Conservation (phyloP, 2,888 invertebrate genomes). For the Perithous albicinctus region DNA sequence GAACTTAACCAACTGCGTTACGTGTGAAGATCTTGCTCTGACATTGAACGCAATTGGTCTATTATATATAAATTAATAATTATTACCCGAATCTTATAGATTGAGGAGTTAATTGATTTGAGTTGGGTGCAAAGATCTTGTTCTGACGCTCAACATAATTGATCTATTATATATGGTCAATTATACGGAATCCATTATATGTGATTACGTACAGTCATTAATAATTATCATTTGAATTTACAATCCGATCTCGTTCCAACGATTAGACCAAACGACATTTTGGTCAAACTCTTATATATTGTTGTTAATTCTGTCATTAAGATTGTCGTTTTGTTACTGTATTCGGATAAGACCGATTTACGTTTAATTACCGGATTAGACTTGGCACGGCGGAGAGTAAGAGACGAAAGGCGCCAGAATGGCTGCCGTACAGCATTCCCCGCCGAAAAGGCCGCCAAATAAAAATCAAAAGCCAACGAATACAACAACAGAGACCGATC, state of each 20-base stretch:
- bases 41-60: too few relatives aligned
- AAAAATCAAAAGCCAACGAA: background rate
- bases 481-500: background rate
- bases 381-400: background rate
- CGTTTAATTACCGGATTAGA: background rate
- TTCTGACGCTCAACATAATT: background rate
- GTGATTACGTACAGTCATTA: too few relatives aligned
- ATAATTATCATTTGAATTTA: too few relatives aligned
- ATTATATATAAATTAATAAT: too few relatives aligned
- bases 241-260: background rate
- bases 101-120: too few relatives aligned
- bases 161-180: background rate
- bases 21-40: too few relatives aligned
- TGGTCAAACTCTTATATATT: background rate
- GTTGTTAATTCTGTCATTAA: background rate
- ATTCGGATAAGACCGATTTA: background rate
- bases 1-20: too few relatives aligned
- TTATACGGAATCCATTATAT: background rate
- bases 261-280: too few relatives aligned
- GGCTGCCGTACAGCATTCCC: background rate
- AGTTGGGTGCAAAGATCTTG: background rate
- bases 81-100: too few relatives aligned
- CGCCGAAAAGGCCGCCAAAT: slow-evolving; percentile 1
- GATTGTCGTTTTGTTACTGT: background rate
- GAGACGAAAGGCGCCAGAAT: background rate